These are phyloP conservation scores for Hybos culiciformis DNA, from an alignment of 2,888 invertebrate species.

Conservation along the genomic window DNA sequence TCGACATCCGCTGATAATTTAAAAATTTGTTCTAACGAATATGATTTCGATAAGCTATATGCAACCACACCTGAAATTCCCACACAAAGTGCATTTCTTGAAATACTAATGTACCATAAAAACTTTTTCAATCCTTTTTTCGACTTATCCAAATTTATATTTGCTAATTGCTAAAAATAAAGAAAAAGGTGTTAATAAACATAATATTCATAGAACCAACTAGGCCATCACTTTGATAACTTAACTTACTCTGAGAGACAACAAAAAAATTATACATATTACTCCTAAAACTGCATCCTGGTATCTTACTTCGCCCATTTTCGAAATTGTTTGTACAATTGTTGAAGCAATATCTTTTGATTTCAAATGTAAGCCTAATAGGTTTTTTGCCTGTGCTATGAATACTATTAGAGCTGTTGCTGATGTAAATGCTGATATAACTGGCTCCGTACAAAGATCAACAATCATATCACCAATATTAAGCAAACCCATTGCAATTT, in stretches of 20 bases:
- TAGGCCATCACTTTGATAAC: not conserved
- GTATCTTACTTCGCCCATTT: constrained; percentile 38
- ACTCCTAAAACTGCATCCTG: constrained; percentile 54
- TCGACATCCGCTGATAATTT: constrained; percentile 48
- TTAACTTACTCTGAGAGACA: constrained; percentile 49
- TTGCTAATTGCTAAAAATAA: constrained; percentile 44
- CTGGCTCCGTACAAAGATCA: constrained; percentile 70
- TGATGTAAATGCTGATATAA: constrained; percentile 73
- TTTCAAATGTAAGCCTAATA: constrained; percentile 53
- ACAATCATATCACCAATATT: constrained; percentile 71
- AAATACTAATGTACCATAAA: constrained; percentile 61
- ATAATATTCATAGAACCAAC: not conserved
- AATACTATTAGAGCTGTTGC: constrained; percentile 70
- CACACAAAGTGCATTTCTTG: constrained; percentile 67
- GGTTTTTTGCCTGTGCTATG: constrained; percentile 56
- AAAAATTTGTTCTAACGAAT: constrained; percentile 44
- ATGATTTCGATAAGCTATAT: constrained; percentile 33
- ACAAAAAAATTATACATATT: constrained; percentile 48
- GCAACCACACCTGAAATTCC: constrained; percentile 47
- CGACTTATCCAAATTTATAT: constrained; percentile 33
- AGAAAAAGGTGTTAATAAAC: not conserved
- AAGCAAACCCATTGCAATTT: constrained; percentile 68
- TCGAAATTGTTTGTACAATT: constrained; percentile 36
- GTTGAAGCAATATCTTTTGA: constrained; percentile 48
- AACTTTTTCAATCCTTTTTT: constrained; percentile 38